These are phyloP conservation scores for Atta texana DNA, from an alignment of 1,140 invertebrate species.

Conservation along the genomic window DNA sequence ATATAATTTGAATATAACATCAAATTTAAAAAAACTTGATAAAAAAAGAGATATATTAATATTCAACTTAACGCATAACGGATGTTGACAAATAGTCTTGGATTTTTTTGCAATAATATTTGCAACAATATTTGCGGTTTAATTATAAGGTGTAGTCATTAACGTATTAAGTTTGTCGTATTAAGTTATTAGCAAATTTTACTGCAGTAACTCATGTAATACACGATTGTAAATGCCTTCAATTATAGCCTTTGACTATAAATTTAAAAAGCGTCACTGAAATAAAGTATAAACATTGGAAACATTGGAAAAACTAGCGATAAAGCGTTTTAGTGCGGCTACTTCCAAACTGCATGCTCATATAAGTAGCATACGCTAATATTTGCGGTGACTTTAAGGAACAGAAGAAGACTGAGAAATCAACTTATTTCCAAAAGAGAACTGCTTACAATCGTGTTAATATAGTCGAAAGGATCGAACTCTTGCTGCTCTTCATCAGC, in stretches of 20 bases:
- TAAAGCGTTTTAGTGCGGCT: neutral
- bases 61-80: conserved; percentile 1
- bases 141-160: conserved; percentile 81
- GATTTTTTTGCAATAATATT: conserved; percentile 69
- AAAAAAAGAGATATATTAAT: conserved; percentile 3
- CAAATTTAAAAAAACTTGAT: neutral
- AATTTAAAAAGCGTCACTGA: neutral
- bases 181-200: conserved; percentile 48
- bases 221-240: neutral
- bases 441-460: conserved; percentile 87
- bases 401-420: neutral
- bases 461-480: conserved; percentile 87
- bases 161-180: too few species aligned
- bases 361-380: neutral
- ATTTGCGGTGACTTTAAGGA: neutral
- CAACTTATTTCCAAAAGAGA: neutral
- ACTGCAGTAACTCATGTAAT: conserved; percentile 6
- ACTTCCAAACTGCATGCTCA: conserved; percentile 14
- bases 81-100: conserved; percentile 75
- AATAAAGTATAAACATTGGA: neutral
- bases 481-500: conserved; percentile 86
- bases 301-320: neutral
- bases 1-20: neutral
- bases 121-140: conserved; percentile 63
- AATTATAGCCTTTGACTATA: neutral